A percentile compares a stretch with the other conserved stretches of the same genome.
These are phyloP conservation scores for Lemur catta DNA, from an alignment of 2,797 vertebrate species.

Conservation along the genomic window DNA sequence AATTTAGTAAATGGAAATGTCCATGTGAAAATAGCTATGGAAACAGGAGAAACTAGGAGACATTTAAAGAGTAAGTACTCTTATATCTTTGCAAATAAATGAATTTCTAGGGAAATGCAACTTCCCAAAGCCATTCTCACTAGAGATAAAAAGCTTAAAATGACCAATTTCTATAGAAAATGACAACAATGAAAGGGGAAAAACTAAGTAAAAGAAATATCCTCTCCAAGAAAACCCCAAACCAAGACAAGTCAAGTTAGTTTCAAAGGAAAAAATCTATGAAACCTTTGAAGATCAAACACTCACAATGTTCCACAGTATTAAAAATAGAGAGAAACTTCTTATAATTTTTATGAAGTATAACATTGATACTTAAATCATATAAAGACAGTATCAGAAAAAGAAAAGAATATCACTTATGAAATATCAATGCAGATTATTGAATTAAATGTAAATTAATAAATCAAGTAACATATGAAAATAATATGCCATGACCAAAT, in stretches of 20 bases:
- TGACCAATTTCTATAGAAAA: background rate
- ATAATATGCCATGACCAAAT: background rate
- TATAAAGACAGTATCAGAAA: background rate
- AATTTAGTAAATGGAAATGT: background rate
- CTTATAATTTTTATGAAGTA: background rate
- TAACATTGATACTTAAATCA: background rate
- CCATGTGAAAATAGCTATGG: background rate
- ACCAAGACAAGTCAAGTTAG: background rate
- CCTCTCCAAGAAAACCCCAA: background rate
- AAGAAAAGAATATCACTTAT: background rate
- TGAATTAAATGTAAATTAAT: background rate
- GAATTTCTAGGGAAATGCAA: background rate
- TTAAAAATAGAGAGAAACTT: background rate
- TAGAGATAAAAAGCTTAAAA: background rate
- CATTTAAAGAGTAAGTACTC: background rate
- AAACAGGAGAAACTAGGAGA: background rate
- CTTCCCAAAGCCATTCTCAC: background rate
- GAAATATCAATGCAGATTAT: background rate
- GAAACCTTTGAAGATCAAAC: background rate
- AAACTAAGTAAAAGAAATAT: background rate
- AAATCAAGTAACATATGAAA: background rate
- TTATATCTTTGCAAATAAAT: background rate
- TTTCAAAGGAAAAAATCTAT: background rate
- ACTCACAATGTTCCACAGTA: background rate
- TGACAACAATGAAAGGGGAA: background rate